Evolutionary conservation across 2,888 invertebrate genomes (phyloP).

Genomic region (Pocota personata): DNA sequence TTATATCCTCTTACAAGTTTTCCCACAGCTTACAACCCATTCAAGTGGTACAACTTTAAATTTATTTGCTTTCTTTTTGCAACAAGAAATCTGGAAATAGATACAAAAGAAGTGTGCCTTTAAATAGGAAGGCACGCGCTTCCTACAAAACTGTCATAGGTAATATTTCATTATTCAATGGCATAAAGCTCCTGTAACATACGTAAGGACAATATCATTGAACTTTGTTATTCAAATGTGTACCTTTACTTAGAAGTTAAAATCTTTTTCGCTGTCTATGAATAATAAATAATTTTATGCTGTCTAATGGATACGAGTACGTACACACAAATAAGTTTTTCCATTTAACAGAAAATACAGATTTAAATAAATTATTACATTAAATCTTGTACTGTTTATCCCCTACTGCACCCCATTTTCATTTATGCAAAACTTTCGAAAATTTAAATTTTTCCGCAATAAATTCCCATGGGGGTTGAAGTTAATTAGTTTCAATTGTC

Average conservation of each 20-base stretch:
- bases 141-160: not conserved
- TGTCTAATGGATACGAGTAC: conserved; percentile 5
- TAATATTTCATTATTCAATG: conserved; percentile 23
- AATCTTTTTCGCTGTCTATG: conserved; percentile 26
- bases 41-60: not conserved
- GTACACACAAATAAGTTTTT: not conserved
- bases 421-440: not conserved
- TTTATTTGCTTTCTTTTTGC: not conserved
- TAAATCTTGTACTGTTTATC: not conserved
- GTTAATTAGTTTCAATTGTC: conserved; percentile 66
- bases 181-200: conserved; percentile 10
- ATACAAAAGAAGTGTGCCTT: not conserved
- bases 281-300: conserved; percentile 41
- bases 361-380: conserved; percentile 34
- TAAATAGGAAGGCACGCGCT: not conserved
- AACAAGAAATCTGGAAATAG: not conserved
- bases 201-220: conserved; percentile 33
- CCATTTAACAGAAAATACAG: not conserved
- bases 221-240: conserved; percentile 20
- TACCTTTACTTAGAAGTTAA: conserved; percentile 8
- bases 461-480: conserved; percentile 1
- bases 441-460: not conserved
- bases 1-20: no score
- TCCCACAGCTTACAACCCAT: no score
- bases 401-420: not conserved